Percentiles rank a stretch among this genome's conserved stretches.
phyloP scores from a whole-genome alignment of 2,113 vertebrate genomes.

The Planiliza haematocheilus region DNA sequence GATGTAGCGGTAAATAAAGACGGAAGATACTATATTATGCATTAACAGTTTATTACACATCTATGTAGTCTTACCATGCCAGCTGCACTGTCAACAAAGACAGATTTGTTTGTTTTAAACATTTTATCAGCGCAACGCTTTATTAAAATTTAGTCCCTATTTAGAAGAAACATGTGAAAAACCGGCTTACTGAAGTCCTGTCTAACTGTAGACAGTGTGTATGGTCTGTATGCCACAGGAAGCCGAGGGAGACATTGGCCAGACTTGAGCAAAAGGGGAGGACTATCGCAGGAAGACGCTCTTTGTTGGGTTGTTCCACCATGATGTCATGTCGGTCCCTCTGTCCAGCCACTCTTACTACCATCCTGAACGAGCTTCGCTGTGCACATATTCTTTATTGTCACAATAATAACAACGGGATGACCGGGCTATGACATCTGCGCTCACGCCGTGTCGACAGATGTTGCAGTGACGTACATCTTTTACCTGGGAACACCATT shows the following conservation, averaged over 20 bases:
- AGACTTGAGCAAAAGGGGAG: conserved; percentile 66
- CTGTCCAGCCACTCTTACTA: conserved; percentile 54
- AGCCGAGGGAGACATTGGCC: conserved; percentile 63
- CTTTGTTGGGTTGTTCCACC: conserved; percentile 77
- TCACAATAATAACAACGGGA: conserved; percentile 47
- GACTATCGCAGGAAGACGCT: conserved; percentile 79
- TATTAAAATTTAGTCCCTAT: not conserved
- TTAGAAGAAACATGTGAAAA: not conserved
- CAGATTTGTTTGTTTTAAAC: too few relatives aligned
- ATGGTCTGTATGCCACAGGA: conserved; percentile 65
- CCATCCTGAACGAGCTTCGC: conserved; percentile 26
- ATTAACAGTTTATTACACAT: not conserved
- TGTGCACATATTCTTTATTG: conserved; percentile 47
- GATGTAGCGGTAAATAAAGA: not conserved
- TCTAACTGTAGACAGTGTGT: conserved; percentile 6
- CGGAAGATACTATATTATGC: not conserved
- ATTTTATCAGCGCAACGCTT: too few relatives aligned
- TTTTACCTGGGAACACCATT: conserved; percentile 60
- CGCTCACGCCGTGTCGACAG: conserved; percentile 1
- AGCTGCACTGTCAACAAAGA: too few relatives aligned
- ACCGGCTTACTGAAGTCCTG: conserved; percentile 12
- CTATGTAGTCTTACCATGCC: not conserved
- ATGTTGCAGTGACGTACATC: conserved; percentile 22
- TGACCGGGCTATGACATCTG: conserved; percentile 58
- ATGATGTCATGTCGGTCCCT: conserved; percentile 71